Conservation (phyloP, 2,113 vertebrate species). For the Gasterosteus aculeatus region DNA sequence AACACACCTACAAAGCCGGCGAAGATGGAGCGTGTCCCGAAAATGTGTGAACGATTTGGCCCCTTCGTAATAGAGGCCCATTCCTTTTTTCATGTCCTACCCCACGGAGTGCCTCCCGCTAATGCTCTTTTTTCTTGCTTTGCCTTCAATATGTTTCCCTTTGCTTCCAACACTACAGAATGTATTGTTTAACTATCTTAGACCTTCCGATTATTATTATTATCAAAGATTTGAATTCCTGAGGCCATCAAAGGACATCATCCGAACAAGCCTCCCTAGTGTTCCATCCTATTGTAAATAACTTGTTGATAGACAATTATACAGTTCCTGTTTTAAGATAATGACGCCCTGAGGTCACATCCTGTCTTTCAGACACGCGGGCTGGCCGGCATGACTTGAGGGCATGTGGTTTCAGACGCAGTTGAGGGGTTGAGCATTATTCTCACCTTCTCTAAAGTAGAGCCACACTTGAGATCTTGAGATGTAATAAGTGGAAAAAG, state of each 20-base stretch:
- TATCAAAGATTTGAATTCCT: neutral
- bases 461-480: conserved; percentile 50
- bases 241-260: neutral
- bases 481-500: conserved; percentile 52
- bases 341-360: conserved; percentile 72
- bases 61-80: conserved; percentile 78
- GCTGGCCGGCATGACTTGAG: conserved; percentile 48
- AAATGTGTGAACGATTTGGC: conserved; percentile 84
- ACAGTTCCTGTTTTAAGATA: conserved; percentile 70
- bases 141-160: conserved; percentile 12
- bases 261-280: neutral
- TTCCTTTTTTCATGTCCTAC: conserved; percentile 64
- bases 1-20: conserved; percentile 71
- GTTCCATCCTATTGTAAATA: conserved; percentile 57
- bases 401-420: conserved; percentile 46
- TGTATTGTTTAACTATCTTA: neutral
- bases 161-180: conserved; percentile 10
- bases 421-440: conserved; percentile 40
- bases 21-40: conserved; percentile 71
- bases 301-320: conserved; percentile 68
- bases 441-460: conserved; percentile 58
- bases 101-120: conserved; percentile 54
- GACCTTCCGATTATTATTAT: conserved; percentile 23
- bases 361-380: conserved; percentile 65
- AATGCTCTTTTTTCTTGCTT: conserved; percentile 14